These are phyloP conservation scores for Stegodyphus mimosarum DNA, from an alignment of 1,140 invertebrate genomes.

Conservation along the genomic window DNA sequence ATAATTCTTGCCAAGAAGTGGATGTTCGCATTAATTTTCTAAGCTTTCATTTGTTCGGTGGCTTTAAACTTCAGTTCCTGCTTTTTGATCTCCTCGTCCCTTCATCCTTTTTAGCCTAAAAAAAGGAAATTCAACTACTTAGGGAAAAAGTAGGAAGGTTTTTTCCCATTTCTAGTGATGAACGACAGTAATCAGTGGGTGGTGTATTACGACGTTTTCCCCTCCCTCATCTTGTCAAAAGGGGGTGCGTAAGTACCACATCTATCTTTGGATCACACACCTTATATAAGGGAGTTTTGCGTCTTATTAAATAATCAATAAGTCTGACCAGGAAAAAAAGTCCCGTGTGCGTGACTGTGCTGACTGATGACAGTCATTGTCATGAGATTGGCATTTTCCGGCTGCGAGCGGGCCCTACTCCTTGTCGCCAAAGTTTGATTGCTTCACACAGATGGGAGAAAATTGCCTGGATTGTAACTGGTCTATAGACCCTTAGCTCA, in stretches of 20 bases:
- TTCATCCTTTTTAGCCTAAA: no score
- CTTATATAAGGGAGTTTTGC: not conserved
- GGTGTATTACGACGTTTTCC: not conserved
- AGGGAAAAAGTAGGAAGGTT: not conserved
- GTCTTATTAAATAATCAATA: conserved; percentile 3
- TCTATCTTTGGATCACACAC: not conserved
- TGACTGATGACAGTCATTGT: not conserved
- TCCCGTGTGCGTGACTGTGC: not conserved
- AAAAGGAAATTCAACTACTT: not conserved
- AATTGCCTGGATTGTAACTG: no score
- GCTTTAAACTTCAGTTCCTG: no score
- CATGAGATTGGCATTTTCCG: not conserved
- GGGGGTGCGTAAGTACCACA: not conserved
- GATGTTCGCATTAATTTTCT: no score
- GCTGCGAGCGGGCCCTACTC: no score
- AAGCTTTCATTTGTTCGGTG: no score
- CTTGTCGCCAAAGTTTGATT: no score
- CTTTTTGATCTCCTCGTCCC: no score
- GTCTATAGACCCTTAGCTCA: no score
- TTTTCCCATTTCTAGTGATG: not conserved
- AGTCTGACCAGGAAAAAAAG: not conserved
- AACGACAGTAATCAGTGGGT: not conserved
- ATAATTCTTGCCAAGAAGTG: no score
- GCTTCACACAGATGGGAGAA: no score
- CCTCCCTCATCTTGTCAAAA: not conserved